A percentile compares a stretch with the other conserved stretches of the same genome.
These are phyloP conservation scores for Ridgeia piscesae DNA, from an alignment of 1,140 invertebrate genomes.

Conservation along the genomic window DNA sequence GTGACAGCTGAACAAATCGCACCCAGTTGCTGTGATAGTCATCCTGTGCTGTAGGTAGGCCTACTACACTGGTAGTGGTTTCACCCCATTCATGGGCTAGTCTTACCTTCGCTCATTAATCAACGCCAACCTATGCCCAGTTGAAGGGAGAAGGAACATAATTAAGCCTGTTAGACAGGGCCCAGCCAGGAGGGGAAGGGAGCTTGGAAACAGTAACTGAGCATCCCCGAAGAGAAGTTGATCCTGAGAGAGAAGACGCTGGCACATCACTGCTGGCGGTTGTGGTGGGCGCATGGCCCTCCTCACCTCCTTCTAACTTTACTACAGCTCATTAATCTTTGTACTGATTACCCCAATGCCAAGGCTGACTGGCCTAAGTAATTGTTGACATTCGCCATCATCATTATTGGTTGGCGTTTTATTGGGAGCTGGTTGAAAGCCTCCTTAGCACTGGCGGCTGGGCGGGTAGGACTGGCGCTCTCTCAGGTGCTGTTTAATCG, in stretches of 20 bases:
- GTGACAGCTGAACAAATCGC: not conserved
- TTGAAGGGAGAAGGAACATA: no score
- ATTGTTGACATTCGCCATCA: slow-evolving; percentile 1
- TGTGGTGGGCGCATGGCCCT: not conserved
- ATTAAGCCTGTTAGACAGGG: no score
- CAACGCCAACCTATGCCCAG: not conserved
- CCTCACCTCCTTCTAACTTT: not conserved
- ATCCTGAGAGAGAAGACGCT: not conserved
- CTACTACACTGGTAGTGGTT: not conserved
- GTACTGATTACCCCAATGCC: not conserved
- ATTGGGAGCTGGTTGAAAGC: not conserved
- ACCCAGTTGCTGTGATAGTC: not conserved
- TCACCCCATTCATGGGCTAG: not conserved
- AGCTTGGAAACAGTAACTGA: no score
- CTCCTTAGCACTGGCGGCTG: not conserved
- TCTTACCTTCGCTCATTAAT: not conserved
- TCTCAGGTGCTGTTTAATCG: not conserved
- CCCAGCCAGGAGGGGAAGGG: no score
- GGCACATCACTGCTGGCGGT: not conserved
- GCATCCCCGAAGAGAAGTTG: no score
- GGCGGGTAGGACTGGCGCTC: not conserved
- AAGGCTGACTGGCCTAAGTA: not conserved
- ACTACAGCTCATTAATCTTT: not conserved
- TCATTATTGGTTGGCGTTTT: not conserved
- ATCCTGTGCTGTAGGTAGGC: not conserved